These are phyloP conservation scores for Indicator maculatus DNA, from an alignment of 2,113 vertebrate genomes.

Conservation along the genomic window DNA sequence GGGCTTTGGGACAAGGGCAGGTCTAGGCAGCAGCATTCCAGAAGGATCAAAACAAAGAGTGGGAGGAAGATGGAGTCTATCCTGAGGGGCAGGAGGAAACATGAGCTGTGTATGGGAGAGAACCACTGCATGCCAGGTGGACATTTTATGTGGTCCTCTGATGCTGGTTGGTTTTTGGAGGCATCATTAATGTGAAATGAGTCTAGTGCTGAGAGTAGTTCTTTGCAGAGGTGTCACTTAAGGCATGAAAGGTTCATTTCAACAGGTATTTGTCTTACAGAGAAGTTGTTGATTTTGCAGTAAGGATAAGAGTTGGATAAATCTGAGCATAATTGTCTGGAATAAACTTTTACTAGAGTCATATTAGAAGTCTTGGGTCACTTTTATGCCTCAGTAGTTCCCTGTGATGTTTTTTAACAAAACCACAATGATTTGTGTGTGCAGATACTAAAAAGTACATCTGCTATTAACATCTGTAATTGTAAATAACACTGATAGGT, in stretches of 20 bases:
- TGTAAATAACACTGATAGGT: neutral
- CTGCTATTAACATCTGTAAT: accelerated
- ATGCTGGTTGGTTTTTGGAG: accelerated
- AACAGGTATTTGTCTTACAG: neutral
- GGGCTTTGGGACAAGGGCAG: neutral
- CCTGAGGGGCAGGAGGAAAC: neutral
- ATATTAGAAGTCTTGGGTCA: accelerated
- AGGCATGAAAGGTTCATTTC: accelerated
- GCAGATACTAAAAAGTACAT: accelerated
- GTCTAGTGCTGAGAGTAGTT: neutral
- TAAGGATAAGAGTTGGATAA: neutral
- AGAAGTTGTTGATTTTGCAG: neutral
- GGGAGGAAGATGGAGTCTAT: neutral
- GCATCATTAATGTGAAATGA: accelerated
- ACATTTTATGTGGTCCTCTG: neutral
- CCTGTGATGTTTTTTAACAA: neutral
- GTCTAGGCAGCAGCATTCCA: neutral
- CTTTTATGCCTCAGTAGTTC: accelerated
- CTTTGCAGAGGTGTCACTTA: neutral
- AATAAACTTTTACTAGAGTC: neutral
- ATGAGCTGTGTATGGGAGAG: accelerated
- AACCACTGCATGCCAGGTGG: accelerated
- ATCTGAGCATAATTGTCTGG: neutral
- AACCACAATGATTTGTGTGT: accelerated
- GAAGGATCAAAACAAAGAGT: neutral